phyloP scores from a whole-genome alignment of 2,797 vertebrate species.

The Chaetodon trifasciatus region DNA sequence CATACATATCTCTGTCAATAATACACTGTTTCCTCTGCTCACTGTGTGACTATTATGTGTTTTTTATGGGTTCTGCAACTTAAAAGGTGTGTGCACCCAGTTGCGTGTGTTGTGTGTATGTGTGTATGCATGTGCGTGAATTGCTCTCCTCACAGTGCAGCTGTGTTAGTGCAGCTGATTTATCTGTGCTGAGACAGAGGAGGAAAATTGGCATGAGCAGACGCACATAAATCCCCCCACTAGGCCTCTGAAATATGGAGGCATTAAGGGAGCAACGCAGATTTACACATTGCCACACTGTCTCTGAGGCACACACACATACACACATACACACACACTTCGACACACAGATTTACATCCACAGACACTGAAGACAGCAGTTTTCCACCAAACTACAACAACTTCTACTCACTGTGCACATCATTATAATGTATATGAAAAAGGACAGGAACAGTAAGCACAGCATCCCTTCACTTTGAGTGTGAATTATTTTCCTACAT shows the following conservation, averaged over 20 bases:
- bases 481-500: constrained; percentile 46
- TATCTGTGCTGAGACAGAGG: constrained; percentile 84
- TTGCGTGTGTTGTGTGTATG: constrained; percentile 33
- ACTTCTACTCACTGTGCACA: constrained; percentile 43
- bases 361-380: constrained; percentile 62
- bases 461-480: constrained; percentile 23
- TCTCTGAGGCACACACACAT: constrained; percentile 55
- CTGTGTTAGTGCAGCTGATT: constrained; percentile 85
- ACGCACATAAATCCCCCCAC: constrained; percentile 86
- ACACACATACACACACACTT: constrained; percentile 16
- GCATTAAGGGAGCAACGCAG: constrained; percentile 82
- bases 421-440: constrained; percentile 39
- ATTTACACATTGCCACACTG: constrained; percentile 82
- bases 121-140: constrained; percentile 11
- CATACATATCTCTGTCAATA: constrained; percentile 51
- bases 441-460: constrained; percentile 26
- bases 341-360: constrained; percentile 55
- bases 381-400: constrained; percentile 55
- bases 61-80: constrained; percentile 60
- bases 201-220: constrained; percentile 87
- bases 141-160: constrained; percentile 67
- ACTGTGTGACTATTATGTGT: constrained; percentile 32
- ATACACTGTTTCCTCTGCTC: constrained; percentile 49
- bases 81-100: constrained; percentile 44
- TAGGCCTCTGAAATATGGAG: constrained; percentile 86